Conservation (phyloP, 2,888 invertebrate genomes). For the Pomacea canaliculata region DNA sequence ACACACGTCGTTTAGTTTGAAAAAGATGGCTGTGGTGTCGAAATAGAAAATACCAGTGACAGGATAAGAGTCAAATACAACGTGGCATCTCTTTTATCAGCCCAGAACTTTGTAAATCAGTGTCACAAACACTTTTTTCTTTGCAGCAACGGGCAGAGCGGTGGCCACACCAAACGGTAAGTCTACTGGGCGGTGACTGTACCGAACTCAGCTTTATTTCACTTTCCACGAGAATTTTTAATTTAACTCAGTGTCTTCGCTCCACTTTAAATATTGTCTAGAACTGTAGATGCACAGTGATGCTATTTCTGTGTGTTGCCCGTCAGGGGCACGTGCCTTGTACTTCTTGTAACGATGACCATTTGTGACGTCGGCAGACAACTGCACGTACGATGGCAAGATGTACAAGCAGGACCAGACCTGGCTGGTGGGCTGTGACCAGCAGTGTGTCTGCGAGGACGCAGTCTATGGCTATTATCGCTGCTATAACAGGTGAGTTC, state of each 20-base stretch:
- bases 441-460: conserved; percentile 34
- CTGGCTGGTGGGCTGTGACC: conserved; percentile 34
- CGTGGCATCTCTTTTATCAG: no score
- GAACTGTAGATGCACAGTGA: no score
- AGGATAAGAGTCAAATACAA: no score
- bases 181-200: background rate
- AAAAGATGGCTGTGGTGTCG: no score
- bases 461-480: conserved; percentile 35
- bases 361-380: conserved; percentile 18
- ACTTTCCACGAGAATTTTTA: background rate
- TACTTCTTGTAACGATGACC: no score
- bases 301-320: no score
- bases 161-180: conserved; percentile 43
- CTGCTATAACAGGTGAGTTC: conserved; percentile 29
- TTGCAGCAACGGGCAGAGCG: conserved; percentile 39
- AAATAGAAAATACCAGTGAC: no score
- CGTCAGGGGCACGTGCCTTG: no score
- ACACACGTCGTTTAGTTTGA: no score
- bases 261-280: background rate
- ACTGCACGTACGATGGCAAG: conserved; percentile 31
- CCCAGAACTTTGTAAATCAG: no score
- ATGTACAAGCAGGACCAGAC: conserved; percentile 33
- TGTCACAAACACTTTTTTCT: background rate
- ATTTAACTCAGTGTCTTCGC: background rate
- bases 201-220: no score